Evolutionary conservation across 2,797 vertebrate genomes (phyloP), one percentile per base, ranked within the genome.

Genomic region (Aldrovandia affinis): DNA sequence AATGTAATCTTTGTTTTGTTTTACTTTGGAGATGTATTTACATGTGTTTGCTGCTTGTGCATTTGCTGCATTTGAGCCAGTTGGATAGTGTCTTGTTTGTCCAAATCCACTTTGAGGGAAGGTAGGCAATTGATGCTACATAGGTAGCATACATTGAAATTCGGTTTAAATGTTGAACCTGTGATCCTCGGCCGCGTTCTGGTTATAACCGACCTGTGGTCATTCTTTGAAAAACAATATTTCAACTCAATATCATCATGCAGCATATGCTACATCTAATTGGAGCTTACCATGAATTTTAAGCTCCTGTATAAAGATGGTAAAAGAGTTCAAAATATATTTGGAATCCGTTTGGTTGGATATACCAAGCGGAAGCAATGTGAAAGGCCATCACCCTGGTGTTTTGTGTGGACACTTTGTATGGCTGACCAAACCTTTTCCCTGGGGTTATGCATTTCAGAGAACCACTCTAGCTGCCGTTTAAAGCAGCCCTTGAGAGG

Each of bases 1-100:
- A 70, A 1, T 30, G 15, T 28, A 5, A 63, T 7, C 10, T 8
- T 63, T 36, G 5, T 20, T 14, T 70, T 70, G 25, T 28, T 70
- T 30, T 28, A 18, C 28, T 9, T 63, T 63, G 28, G 22, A n/a
- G n/a, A 63, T 42, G 18, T 36, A 75, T 22, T 54, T 81, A 81
- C 15, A 9, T 61, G 0, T 28, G 30, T 22, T 82, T 82, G 61
- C 61, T 68, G 59, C 81, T 82, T 68, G 59, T 50, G 81, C n/a
- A 50, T 20, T 61, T 82, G 81, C 81, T 42, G 28, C 33, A 68
- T 44, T n/a, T 68, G 59, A 82, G 81, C 81, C 81, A 44, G 7
- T 47, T 44, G 39, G 70, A 75, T 75, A 39, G 15, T 25, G 22
- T 44, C 65, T 75, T 25, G 70, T 75, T 39, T 75, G 20, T 75